Base-by-base conservation (phyloP, 2,888 invertebrate species). In the Cyaniris semiargus region DNA sequence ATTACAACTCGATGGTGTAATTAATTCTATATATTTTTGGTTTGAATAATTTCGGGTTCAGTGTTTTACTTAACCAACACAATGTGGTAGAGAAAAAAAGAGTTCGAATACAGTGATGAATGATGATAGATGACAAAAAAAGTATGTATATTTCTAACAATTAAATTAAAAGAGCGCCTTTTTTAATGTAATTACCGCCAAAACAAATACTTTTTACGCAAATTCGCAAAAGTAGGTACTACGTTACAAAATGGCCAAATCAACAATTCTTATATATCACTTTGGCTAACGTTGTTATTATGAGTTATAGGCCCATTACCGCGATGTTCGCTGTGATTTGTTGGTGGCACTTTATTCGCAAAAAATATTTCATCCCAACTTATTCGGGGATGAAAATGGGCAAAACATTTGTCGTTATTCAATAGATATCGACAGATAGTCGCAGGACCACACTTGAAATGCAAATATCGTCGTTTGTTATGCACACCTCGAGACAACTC, bases 311-410 rank as follows among this genome's bases (percentile, higher is more conserved):
- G 38, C 34, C 71, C 71, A 71, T 71, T 71, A 71, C 38, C 34
- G 71, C 71, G 71, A 71, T 71, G 71, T 71, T 34, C 71, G 71
- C 8, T 18, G 71, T 71, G 71, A 71, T 71, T 71, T 71, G 38
- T 38, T 34, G 71, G 21, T 38, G 34, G 38, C 71, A 38, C 38
- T 71, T 38, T 71, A 38, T 38, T 71, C 38, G 34, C n/a, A 71
- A 38, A 71, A 70, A 71, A 71, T 70, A 70, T 34, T 34, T 71
- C 71, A 71, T 18, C 13, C 66, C 15, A 66, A 31, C 66, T 66
- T 66, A 72, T 44, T 72, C 44, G 21, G 13, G 44, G 44, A 10
- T 44, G 44, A 44, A 72, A 38, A 44, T 44, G 21, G 44, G 72
- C 21, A 21, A 48, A n/a, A 72, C 38, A 44, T 72, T 44, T 72